phyloP scores from a whole-genome alignment of 2,113 vertebrate genomes.

The Odocoileus virginianus region DNA sequence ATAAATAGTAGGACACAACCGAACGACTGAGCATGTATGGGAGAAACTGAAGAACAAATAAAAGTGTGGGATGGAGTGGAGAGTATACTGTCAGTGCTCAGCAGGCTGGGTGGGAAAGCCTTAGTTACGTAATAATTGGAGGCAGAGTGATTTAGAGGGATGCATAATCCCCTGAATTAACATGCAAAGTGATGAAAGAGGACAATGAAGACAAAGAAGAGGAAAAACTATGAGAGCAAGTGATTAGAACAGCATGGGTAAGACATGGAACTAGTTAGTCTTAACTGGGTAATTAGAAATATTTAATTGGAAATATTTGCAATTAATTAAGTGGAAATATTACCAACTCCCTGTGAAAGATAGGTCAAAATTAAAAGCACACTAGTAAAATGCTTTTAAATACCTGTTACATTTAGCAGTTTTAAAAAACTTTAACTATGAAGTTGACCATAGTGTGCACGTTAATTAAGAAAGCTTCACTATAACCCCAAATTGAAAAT shows the following conservation, averaged over 20 bases:
- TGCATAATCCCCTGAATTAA: conserved; percentile 5
- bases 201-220: neutral
- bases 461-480: neutral
- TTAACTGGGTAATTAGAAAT: conserved; percentile 21
- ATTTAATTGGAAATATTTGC: neutral
- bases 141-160: neutral
- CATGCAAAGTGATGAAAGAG: conserved; percentile 2
- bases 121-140: conserved; percentile 5
- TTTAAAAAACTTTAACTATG: neutral
- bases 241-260: conserved; percentile 4
- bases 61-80: neutral
- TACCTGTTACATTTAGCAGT: neutral
- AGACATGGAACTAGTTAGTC: conserved; percentile 20
- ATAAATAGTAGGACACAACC: neutral
- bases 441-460: neutral
- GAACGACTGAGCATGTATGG: neutral
- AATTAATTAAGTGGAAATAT: conserved; percentile 3
- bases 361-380: conserved; percentile 44
- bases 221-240: neutral
- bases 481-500: neutral
- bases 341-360: conserved; percentile 43
- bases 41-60: neutral
- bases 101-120: neutral
- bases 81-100: neutral
- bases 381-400: conserved; percentile 35